Evolutionary conservation across 1,140 invertebrate species (phyloP).

Genomic region (Rhyacophila brunnea): DNA sequence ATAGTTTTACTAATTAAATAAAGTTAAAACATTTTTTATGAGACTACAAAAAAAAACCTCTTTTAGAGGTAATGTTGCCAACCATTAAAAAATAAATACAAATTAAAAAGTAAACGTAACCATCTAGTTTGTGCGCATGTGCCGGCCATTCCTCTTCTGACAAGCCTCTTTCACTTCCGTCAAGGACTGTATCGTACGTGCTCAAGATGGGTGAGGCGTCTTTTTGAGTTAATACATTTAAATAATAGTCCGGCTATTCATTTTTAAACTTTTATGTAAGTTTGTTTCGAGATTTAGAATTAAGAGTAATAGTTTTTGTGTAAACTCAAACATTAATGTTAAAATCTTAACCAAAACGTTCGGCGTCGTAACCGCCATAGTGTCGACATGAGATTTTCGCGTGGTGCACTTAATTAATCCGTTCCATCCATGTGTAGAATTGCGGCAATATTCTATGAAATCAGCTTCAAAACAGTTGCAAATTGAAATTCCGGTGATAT

Average conservation of each 20-base stretch:
- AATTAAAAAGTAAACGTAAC: constrained; percentile 24
- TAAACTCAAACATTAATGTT: not conserved
- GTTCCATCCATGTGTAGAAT: constrained; percentile 3
- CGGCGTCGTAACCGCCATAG: constrained; percentile 29
- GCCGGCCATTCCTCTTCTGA: constrained; percentile 20
- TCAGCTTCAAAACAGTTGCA: not conserved
- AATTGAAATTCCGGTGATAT: not conserved
- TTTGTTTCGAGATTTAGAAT: constrained; percentile 9
- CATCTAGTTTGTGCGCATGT: constrained; percentile 27
- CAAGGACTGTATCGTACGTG: constrained; percentile 27
- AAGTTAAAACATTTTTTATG: no score
- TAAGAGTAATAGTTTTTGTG: constrained; percentile 10
- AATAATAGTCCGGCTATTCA: constrained; percentile 11
- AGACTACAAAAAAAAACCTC: no score
- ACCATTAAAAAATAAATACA: not conserved
- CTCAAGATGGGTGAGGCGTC: constrained; percentile 29
- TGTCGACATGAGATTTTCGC: constrained; percentile 28
- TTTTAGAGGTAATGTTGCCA: no score
- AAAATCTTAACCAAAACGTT: constrained; percentile 7
- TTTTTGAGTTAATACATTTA: constrained; percentile 23
- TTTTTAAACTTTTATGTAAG: constrained; percentile 17
- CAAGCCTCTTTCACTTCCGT: constrained; percentile 30
- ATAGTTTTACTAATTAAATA: no score
- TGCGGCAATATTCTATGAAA: not conserved
- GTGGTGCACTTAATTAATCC: constrained; percentile 22